Evolutionary conservation across 1,140 invertebrate genomes (phyloP).

Genomic region (Adelges cooleyi): DNA sequence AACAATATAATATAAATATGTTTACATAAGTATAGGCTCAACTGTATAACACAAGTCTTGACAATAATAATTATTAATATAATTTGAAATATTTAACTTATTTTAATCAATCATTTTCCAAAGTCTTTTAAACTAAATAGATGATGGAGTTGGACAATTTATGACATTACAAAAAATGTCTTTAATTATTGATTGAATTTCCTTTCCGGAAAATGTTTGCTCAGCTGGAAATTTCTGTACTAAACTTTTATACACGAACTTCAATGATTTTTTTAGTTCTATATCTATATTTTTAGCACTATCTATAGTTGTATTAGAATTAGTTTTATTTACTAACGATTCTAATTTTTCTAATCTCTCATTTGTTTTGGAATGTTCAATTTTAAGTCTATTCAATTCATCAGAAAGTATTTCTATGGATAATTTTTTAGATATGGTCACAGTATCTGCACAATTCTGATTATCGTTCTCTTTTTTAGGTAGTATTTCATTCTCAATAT

Average conservation of each 20-base stretch:
- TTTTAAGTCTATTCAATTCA: constrained; percentile 6
- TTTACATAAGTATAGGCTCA: too few species aligned
- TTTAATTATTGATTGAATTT: constrained; percentile 7
- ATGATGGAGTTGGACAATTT: not conserved
- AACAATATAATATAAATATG: too few species aligned
- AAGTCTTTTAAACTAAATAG: too few species aligned
- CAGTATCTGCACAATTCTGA: not conserved
- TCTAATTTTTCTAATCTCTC: constrained; percentile 9
- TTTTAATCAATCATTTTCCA: too few species aligned
- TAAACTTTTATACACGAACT: not conserved
- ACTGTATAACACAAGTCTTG: too few species aligned
- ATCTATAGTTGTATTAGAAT: not conserved
- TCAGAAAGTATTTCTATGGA: not conserved
- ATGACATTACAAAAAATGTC: constrained; percentile 1
- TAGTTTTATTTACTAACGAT: not conserved
- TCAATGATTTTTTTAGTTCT: not conserved
- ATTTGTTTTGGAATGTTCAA: constrained; percentile 1
- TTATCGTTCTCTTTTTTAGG: not conserved
- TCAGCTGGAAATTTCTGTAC: not conserved
- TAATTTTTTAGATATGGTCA: not conserved
- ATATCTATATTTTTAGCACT: not conserved
- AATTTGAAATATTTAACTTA: too few species aligned
- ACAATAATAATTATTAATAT: too few species aligned
- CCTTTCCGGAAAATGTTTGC: constrained; percentile 8
- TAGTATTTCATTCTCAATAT: too few species aligned